A percentile compares a stretch with the other conserved stretches of the same genome.
Conservation (phyloP, 2,797 vertebrate genomes). For the Chelon auratus region DNA sequence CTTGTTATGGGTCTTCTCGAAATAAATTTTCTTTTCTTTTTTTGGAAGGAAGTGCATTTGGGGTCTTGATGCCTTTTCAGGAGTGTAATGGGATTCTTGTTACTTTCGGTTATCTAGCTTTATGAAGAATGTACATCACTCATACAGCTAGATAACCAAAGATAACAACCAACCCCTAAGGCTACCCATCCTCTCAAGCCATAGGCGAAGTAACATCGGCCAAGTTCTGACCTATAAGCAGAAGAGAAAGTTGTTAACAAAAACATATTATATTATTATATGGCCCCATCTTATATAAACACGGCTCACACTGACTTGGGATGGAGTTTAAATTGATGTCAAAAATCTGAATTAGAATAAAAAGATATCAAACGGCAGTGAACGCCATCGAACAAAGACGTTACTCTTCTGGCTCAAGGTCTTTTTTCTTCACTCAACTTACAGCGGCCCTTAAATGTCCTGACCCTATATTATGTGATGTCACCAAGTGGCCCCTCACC, state of each 20-base stretch:
- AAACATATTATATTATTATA: conserved; percentile 3
- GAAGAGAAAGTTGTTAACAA: conserved; percentile 62
- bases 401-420: conserved; percentile 27
- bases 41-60: conserved; percentile 24
- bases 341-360: not conserved
- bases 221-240: conserved; percentile 75
- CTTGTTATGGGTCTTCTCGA: conserved; percentile 17
- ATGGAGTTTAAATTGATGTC: not conserved
- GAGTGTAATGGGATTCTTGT: conserved; percentile 87
- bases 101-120: conserved; percentile 95
- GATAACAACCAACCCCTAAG: conserved; percentile 93
- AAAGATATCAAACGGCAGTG: not conserved
- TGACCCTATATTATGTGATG: conserved; percentile 55
- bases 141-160: conserved; percentile 99
- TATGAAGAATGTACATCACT: conserved; percentile 94
- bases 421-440: conserved; percentile 35
- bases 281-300: conserved; percentile 1
- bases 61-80: conserved; percentile 85
- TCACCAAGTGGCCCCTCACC: conserved; percentile 35
- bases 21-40: conserved; percentile 16
- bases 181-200: conserved; percentile 77
- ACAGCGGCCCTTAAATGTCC: conserved; percentile 57
- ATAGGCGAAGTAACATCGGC: conserved; percentile 51
- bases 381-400: conserved; percentile 12
- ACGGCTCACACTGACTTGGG: conserved; percentile 8